phyloP scores from a whole-genome alignment of 2,113 vertebrate genomes.

The Misgurnus mizolepis region DNA sequence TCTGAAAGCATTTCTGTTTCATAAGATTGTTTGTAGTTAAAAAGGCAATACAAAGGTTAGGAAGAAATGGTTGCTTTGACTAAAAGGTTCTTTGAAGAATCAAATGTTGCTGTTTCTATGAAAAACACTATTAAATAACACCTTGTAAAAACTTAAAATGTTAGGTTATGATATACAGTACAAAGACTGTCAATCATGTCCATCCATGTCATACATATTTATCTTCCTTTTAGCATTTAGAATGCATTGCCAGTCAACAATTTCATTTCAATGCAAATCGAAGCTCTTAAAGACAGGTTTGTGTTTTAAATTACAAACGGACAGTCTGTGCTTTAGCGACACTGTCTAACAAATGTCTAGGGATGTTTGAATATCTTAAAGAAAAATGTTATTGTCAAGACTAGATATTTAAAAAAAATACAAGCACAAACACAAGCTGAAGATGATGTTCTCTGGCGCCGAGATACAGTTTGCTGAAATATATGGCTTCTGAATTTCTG shows the following conservation, averaged over 20 bases:
- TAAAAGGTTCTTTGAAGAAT: no score
- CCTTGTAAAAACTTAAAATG: background rate
- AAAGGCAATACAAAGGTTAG: no score
- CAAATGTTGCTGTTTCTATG: no score
- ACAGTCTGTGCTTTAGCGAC: background rate
- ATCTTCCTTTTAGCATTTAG: slow-evolving; percentile 16
- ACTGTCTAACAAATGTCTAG: slow-evolving; percentile 20
- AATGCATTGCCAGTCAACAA: slow-evolving; percentile 22
- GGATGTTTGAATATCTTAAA: slow-evolving; percentile 17
- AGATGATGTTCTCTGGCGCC: background rate
- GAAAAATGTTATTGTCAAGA: background rate
- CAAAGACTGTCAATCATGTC: slow-evolving; percentile 18
- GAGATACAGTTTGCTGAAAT: background rate
- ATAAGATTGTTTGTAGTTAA: no score
- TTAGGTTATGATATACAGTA: background rate
- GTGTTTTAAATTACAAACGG: slow-evolving; percentile 15
- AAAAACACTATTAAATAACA: background rate
- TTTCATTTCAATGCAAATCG: slow-evolving; percentile 42
- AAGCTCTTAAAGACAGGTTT: slow-evolving; percentile 19
- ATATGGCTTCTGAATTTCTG: background rate
- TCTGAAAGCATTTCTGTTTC: no score
- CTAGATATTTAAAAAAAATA: slow-evolving; percentile 8
- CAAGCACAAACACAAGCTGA: background rate
- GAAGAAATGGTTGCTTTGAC: no score
- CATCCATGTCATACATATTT: slow-evolving; percentile 26